These are phyloP conservation scores for Luperina nickerlii DNA, from an alignment of 2,888 invertebrate species.

Conservation along the genomic window DNA sequence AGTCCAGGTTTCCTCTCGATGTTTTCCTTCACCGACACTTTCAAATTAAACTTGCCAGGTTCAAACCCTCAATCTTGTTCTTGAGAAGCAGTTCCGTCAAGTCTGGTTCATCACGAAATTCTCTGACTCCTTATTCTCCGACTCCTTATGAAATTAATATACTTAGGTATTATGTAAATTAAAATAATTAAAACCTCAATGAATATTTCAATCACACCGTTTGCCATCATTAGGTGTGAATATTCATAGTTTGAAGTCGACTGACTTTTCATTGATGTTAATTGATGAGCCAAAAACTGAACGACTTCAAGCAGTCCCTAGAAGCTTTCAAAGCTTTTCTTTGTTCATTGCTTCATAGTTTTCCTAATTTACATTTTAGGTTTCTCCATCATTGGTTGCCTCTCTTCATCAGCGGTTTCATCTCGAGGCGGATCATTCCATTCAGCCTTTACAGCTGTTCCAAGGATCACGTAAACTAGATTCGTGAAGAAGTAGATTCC, in stretches of 20 bases:
- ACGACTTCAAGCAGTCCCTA: slow-evolving; percentile 49
- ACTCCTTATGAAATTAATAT: slow-evolving; percentile 6
- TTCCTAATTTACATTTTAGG: slow-evolving; percentile 9
- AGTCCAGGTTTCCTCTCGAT: neutral
- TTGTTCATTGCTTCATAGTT: neutral
- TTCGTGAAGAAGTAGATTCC: slow-evolving; percentile 92
- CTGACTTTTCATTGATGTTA: slow-evolving; percentile 44
- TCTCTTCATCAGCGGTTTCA: slow-evolving; percentile 41
- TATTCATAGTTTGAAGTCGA: slow-evolving; percentile 49
- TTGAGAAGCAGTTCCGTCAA: neutral
- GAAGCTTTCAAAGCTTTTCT: slow-evolving; percentile 24
- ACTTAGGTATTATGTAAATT: slow-evolving; percentile 31
- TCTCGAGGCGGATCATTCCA: slow-evolving; percentile 91
- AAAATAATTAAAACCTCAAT: slow-evolving; percentile 23
- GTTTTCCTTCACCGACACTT: slow-evolving; percentile 20
- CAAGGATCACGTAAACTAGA: slow-evolving; percentile 92
- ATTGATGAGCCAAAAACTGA: slow-evolving; percentile 36
- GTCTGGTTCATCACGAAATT: slow-evolving; percentile 3
- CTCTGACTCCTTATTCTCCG: neutral
- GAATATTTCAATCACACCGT: slow-evolving; percentile 40
- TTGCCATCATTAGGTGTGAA: slow-evolving; percentile 39
- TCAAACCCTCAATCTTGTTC: neutral
- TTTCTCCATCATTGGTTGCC: slow-evolving; percentile 49
- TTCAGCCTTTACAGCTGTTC: slow-evolving; percentile 91
- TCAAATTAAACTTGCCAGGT: neutral